These are phyloP conservation scores for Peromyscus nudipes DNA, from an alignment of 2,797 vertebrate species.

Conservation along the genomic window DNA sequence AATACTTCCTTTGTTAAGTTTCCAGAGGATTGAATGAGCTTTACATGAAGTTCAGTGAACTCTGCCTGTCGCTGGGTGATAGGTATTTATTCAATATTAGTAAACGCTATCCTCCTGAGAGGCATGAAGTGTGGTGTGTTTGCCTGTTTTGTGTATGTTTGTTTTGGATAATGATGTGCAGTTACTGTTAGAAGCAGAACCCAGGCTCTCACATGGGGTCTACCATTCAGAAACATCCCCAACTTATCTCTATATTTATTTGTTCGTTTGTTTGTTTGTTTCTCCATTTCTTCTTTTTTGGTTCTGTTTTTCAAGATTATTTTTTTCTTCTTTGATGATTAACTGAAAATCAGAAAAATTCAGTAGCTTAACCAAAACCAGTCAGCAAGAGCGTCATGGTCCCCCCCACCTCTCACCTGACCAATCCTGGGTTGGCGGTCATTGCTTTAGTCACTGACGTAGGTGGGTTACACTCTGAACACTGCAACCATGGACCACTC, in stretches of 20 bases:
- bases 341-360: background rate
- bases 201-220: too few relatives aligned
- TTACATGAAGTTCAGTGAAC: constrained; percentile 9
- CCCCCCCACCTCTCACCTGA: background rate
- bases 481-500: too few relatives aligned
- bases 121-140: background rate
- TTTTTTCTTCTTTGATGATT: background rate
- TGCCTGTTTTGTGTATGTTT: background rate
- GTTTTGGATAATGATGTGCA: background rate
- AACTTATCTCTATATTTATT: background rate
- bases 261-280: too few relatives aligned
- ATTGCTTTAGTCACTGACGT: background rate
- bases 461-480: background rate
- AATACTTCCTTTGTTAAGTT: background rate
- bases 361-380: background rate
- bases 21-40: background rate
- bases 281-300: background rate
- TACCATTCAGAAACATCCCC: background rate
- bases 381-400: background rate
- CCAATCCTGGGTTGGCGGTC: background rate
- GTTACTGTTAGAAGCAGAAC: too few relatives aligned
- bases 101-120: background rate
- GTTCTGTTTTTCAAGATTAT: background rate
- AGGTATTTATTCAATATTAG: background rate
- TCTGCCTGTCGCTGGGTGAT: background rate